A percentile compares a stretch with the other conserved stretches of the same genome.
Conservation (phyloP, 2,888 invertebrate species). For the Campopleginae sp. region DNA sequence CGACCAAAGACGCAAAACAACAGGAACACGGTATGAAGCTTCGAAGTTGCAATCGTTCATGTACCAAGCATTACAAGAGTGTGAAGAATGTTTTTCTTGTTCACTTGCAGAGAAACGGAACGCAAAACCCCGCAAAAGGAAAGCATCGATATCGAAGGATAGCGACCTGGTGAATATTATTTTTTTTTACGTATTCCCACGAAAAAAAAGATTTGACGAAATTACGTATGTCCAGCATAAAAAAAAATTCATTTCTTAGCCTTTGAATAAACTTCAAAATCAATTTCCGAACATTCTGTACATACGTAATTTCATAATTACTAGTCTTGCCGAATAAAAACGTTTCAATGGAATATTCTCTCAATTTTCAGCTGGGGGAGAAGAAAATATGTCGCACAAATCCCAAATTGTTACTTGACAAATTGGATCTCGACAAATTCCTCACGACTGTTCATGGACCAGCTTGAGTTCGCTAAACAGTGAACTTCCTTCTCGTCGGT, state of each 20-base stretch:
- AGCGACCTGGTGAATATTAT: constrained; percentile 71
- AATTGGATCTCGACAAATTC: constrained; percentile 77
- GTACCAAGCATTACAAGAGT: neutral
- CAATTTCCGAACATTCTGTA: neutral
- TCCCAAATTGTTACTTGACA: constrained; percentile 74
- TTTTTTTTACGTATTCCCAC: neutral
- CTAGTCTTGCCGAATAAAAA: neutral
- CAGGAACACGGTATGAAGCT: constrained; percentile 58
- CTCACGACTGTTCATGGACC: constrained; percentile 78
- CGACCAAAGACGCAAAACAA: constrained; percentile 26
- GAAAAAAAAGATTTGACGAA: neutral
- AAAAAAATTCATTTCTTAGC: neutral
- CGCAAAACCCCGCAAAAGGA: constrained; percentile 73
- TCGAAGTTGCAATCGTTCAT: constrained; percentile 18
- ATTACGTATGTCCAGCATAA: neutral
- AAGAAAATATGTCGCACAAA: constrained; percentile 73
- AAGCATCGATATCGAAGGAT: constrained; percentile 71
- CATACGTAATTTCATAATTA: neutral
- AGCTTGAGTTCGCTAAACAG: constrained; percentile 60
- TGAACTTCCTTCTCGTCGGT: neutral
- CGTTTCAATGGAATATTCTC: neutral
- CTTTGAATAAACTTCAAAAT: neutral
- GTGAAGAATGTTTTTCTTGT: constrained; percentile 33
- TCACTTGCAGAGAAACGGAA: constrained; percentile 67
- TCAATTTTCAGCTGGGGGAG: constrained; percentile 71